phyloP scores from a whole-genome alignment of 2,888 invertebrate species.

The Leucozona laternaria region DNA sequence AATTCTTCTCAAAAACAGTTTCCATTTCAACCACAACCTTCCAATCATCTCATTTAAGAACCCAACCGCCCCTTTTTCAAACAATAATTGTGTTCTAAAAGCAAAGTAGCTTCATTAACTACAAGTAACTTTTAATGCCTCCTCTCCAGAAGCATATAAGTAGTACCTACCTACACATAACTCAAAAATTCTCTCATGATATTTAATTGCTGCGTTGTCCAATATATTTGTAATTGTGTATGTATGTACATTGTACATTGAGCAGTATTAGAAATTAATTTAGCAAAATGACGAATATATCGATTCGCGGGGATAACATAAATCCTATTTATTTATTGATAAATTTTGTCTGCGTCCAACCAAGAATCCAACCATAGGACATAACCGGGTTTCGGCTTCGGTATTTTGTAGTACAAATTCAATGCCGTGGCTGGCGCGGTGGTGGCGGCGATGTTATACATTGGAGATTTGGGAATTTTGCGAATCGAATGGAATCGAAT shows the following conservation, averaged over 20 bases:
- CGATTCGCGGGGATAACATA: constrained; percentile 44
- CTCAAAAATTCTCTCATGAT: not conserved
- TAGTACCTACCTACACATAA: not conserved
- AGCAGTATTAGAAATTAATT: constrained; percentile 56
- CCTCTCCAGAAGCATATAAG: not conserved
- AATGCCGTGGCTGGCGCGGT: too few species aligned
- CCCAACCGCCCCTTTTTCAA: too few species aligned
- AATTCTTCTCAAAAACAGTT: too few species aligned
- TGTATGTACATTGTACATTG: not conserved
- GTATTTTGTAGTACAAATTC: too few species aligned
- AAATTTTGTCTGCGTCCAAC: constrained; percentile 45
- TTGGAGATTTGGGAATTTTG: constrained; percentile 42
- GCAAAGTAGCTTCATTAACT: not conserved
- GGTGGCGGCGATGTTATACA: constrained; percentile 14
- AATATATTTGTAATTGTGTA: constrained; percentile 41
- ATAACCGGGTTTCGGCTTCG: not conserved
- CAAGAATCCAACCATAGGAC: constrained; percentile 7
- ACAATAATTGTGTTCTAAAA: not conserved
- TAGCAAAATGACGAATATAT: constrained; percentile 53
- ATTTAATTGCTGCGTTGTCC: constrained; percentile 60
- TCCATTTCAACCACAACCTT: too few species aligned
- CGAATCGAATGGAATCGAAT: constrained; percentile 26
- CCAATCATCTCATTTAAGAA: too few species aligned
- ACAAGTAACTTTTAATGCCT: not conserved
- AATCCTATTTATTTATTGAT: constrained; percentile 70